Conservation (phyloP, 1,140 invertebrate genomes). For the Drosophila kanapiae region DNA sequence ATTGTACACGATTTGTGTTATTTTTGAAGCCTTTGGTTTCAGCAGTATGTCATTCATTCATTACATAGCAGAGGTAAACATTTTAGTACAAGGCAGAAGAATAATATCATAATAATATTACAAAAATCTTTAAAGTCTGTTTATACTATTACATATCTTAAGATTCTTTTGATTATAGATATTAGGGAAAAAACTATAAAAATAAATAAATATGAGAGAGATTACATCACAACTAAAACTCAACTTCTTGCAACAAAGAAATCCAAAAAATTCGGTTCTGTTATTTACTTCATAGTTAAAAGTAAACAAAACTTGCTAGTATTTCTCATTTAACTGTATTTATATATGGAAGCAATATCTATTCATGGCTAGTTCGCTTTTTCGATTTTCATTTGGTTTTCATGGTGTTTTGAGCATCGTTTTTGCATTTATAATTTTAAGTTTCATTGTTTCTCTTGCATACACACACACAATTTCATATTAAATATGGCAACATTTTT, state of each 20-base stretch:
- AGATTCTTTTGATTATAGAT: neutral
- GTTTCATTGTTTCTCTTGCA: constrained; percentile 44
- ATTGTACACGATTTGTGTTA: constrained; percentile 23
- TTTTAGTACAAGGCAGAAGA: neutral
- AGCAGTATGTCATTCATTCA: constrained; percentile 26
- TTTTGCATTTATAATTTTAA: constrained; percentile 69
- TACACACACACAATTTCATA: constrained; percentile 45
- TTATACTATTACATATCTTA: neutral
- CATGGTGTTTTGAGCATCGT: constrained; percentile 53
- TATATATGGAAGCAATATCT: constrained; percentile 48
- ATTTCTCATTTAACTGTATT: constrained; percentile 5
- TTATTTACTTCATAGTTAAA: constrained; percentile 2
- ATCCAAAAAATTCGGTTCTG: neutral
- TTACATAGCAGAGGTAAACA: neutral
- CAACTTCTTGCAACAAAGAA: neutral
- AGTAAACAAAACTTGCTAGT: neutral
- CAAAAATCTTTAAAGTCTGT: neutral
- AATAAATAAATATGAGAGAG: too few relatives aligned
- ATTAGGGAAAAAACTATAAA: too few relatives aligned
- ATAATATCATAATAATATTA: neutral
- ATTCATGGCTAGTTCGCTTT: constrained; percentile 52
- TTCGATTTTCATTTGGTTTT: constrained; percentile 57
- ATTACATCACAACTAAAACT: neutral
- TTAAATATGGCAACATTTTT: constrained; percentile 62
- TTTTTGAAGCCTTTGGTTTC: constrained; percentile 22